Base-by-base conservation (phyloP, 2,113 vertebrate genomes). In the Notothenia coriiceps region DNA sequence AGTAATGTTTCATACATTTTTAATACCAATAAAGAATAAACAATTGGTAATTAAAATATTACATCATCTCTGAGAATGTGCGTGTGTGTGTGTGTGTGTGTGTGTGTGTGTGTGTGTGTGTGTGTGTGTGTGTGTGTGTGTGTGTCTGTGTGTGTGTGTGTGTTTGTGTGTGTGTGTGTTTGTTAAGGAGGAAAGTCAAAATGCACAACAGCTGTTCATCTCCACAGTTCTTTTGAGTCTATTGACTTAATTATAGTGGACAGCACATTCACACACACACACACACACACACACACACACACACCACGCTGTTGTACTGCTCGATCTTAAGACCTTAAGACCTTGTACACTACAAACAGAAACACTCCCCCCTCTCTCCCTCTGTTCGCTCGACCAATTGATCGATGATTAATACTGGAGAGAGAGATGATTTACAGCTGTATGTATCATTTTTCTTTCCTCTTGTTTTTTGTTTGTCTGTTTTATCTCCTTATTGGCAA, bases 201-300 rank as follows among this genome's bases (percentile, higher is more conserved):
- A 84, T 68, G 79, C 63, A 33, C 81, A 91, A 86, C 93, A 94
- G 91, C 93, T 94, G 93, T 90, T 93, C 87, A 91, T 86, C 85
- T 93, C 90, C 77, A 84, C 71, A 86, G 84, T 87, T 87, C 86
- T 87, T 79, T 87, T 88, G 85, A 84, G 73, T 74, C 76, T 80
- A 89, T 86, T 89, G 83, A 92, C 90, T 91, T 94, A 93, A 94
- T 94, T 93, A 93, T 86, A 90, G 91, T 90, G 90, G 92, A 91
- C 92, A 86, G 35, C 70, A 64, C 55, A 69, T 17, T 33, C 66
- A 68, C 43, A 50, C 20, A 64, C 60, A 51, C 66, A 77, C 50
- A 59, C 50, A 50, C 49, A 61, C 22, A 47, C 56, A 77, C 18
- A 74, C 63, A 85, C 51, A 44, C 57, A 70, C 35, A 52, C 62